Base-by-base conservation (phyloP, 1,140 invertebrate genomes). In the Habropoda laboriosa region DNA sequence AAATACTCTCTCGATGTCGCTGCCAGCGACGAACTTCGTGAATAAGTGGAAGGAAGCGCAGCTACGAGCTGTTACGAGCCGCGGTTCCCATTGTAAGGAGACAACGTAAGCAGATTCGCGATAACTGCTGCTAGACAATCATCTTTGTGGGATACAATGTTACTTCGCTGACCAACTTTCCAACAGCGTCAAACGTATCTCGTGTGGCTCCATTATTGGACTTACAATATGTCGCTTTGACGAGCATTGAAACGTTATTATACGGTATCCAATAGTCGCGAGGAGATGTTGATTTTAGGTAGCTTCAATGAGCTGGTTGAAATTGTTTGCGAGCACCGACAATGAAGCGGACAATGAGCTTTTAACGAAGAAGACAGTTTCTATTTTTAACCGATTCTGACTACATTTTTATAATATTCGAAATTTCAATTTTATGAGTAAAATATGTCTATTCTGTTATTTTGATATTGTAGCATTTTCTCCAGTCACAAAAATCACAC, bases 41-140 rank as follows among this genome's bases (percentile, higher is more conserved):
- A 80, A 84, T 60, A 77, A 85, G 70, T 60, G 53, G 38, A 58
- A 85, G 72, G 79, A 55, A 80, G 57, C 75, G 2, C 18, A 7
- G 51, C 13, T 53, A 38, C n/a, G 32, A 45, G 16, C 30, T 45
- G 63, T 80, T 80, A 63, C 77, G 68, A 84, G 58, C 21, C 60
- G 42, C 30, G 53, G 55, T 64, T 38, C n/a, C 40, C 35, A 68
- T 80, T 80, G 57, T 16, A 21, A 75, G 30, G 35, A 40, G 53
- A 63, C 40, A 55, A 30, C 40, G 2, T 16, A 32, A 32, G 7
- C 21, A 38, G 35, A 57, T 42, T 67, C 42, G 47, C 47, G 30
- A 61, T 64, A 55, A 60, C 57, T 61, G 55, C 35, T 16, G 10
- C 1, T 42, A 35, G 58, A 53, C 73, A 80, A 79, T 49, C 27